Base-by-base conservation (phyloP, 2,888 invertebrate genomes). In the Nebria brevicollis region DNA sequence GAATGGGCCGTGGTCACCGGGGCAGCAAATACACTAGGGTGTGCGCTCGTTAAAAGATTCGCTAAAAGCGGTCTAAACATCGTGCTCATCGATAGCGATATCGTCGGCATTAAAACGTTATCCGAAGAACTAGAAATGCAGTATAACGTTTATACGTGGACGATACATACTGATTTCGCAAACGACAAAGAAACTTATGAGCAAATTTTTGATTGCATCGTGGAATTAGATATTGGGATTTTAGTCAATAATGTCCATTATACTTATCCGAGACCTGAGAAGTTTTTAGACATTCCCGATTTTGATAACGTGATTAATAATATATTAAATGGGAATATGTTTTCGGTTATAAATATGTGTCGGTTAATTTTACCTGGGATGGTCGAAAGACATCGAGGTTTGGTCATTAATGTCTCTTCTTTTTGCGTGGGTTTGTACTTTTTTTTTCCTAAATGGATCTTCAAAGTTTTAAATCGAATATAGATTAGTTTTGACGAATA, bases 161-260 rank as follows among this genome's bases (percentile, higher is more conserved):
- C 93, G 41, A 92, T 98, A 78, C 94, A 94, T 84, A 95, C 94
- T 0, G 96, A 98, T 88, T 96, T 97, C 87, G 94, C 94, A 0
- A 91, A 91, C 68, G 94, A 92, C 0, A 91, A 92, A 0, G 91
- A 92, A 43, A 95, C 96, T 82, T 98, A 95, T 87, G 91, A 93
- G 0, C 92, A 91, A 83, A 94, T 96, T 77, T 91, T 92, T 77
- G 91, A 92, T 83, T 91, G 92, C 81, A 89, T 95, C n/a, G 91
- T 91, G 20, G 94, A 92, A 0, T 88, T 97, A 42, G 96, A 97
- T 85, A 93, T 97, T 83, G 97, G 96, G 0, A 93, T 97, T 7
- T 89, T 98, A 77, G 93, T 98, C 65, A 98, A 98, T 90, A 98
- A 98, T 89, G 96, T 98, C 1, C 98, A 98, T 25, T 93, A 96